Percentiles rank a stretch among this genome's conserved stretches.
These are phyloP conservation scores for Anguilla obscura DNA, from an alignment of 2,797 vertebrate species.

Conservation along the genomic window DNA sequence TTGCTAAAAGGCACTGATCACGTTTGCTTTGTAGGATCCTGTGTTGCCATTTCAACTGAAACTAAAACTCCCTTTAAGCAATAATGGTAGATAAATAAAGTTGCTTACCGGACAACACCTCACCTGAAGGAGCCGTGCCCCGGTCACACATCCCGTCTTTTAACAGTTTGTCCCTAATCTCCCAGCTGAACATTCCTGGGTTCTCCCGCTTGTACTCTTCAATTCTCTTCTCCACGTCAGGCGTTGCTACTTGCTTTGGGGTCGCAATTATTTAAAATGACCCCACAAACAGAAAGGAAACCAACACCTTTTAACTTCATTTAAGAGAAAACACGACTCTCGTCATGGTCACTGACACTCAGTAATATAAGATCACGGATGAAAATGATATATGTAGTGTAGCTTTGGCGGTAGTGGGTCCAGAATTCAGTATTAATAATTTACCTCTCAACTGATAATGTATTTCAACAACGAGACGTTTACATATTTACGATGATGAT, in stretches of 20 bases:
- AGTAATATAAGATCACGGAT: neutral
- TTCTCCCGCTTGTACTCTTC: conserved; percentile 95
- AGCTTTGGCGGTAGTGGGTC: neutral
- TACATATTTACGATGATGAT: neutral
- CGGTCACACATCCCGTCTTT: conserved; percentile 94
- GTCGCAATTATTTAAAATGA: conserved; percentile 51
- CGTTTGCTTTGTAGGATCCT: neutral
- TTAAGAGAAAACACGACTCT: neutral
- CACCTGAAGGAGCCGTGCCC: conserved; percentile 96
- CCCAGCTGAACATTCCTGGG: conserved; percentile 96
- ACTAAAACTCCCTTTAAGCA: neutral
- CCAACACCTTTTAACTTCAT: conserved; percentile 36
- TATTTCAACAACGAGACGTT: neutral
- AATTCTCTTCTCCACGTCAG: conserved; percentile 93
- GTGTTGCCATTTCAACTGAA: neutral
- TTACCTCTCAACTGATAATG: conserved; percentile 4
- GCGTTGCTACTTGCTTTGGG: conserved; percentile 94
- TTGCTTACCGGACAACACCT: conserved; percentile 77
- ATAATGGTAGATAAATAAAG: conserved; percentile 41
- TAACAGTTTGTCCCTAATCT: conserved; percentile 91
- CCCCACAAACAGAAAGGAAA: neutral
- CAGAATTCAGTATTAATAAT: neutral
- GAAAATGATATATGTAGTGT: neutral
- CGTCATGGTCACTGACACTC: neutral
- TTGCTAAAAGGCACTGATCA: neutral